These are phyloP conservation scores for Lepidurus couesii DNA, from an alignment of 1,140 invertebrate species.

Conservation along the genomic window DNA sequence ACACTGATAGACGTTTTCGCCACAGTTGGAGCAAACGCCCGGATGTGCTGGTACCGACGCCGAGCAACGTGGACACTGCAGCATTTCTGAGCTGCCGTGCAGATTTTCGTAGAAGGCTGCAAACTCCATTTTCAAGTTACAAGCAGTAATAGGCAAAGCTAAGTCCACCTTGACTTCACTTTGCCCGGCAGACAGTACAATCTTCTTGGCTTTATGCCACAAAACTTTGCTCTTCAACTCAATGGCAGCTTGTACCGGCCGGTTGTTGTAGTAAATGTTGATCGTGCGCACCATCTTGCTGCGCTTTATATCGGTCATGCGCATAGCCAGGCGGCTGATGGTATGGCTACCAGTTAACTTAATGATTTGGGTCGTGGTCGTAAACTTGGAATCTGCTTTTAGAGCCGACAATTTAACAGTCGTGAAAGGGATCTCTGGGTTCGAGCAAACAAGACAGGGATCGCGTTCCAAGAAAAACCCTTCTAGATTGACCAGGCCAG, in stretches of 20 bases:
- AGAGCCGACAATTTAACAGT: conserved; percentile 89
- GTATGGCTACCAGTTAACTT: conserved; percentile 91
- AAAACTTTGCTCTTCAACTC: conserved; percentile 95
- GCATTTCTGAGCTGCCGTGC: conserved; percentile 75
- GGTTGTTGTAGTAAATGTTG: conserved; percentile 95
- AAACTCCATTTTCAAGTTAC: conserved; percentile 99
- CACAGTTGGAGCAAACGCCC: conserved; percentile 94
- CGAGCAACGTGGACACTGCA: conserved; percentile 93
- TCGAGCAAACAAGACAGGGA: conserved; percentile 94
- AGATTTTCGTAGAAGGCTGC: conserved; percentile 93
- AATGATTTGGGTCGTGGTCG: conserved; percentile 94
- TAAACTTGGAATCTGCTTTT: conserved; percentile 95
- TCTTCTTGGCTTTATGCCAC: conserved; percentile 94
- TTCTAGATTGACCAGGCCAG: conserved; percentile 88
- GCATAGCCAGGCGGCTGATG: conserved; percentile 86
- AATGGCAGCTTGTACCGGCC: conserved; percentile 90
- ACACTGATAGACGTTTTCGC: conserved; percentile 98
- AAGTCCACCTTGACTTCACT: conserved; percentile 95
- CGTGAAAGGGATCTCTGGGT: conserved; percentile 86
- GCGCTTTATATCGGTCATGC: conserved; percentile 90
- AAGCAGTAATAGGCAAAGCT: conserved; percentile 90
- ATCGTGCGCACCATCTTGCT: conserved; percentile 96
- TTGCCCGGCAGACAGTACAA: conserved; percentile 80
- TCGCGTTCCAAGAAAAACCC: conserved; percentile 95
- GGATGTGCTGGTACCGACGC: conserved; percentile 94